Evolutionary conservation across 2,888 invertebrate genomes (phyloP).

Genomic region (Linnaemya tessellans): DNA sequence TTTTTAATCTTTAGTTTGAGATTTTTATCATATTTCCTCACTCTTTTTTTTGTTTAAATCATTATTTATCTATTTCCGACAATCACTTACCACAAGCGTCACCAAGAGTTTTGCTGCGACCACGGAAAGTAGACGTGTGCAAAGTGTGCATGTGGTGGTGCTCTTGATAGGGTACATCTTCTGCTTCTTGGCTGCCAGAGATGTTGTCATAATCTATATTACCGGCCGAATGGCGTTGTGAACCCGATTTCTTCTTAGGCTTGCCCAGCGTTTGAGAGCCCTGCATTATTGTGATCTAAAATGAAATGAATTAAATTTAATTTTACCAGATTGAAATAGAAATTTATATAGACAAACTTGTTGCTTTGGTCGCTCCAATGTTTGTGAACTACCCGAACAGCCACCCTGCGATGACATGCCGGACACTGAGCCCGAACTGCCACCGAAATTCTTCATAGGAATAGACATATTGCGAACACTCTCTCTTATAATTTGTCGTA

Average conservation of each 20-base stretch:
- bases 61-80: background rate
- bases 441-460: slow-evolving; percentile 89
- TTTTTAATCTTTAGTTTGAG: too few species aligned
- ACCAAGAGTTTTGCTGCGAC: slow-evolving; percentile 95
- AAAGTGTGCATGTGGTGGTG: slow-evolving; percentile 78
- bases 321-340: too few species aligned
- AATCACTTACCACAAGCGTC: slow-evolving; percentile 88
- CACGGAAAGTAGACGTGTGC: slow-evolving; percentile 86
- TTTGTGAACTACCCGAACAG: slow-evolving; percentile 85
- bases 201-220: slow-evolving; percentile 93
- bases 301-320: background rate
- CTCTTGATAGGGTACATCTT: slow-evolving; percentile 84
- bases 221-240: slow-evolving; percentile 91
- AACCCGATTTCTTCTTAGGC: slow-evolving; percentile 89
- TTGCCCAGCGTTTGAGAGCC: slow-evolving; percentile 93
- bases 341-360: too few species aligned
- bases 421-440: slow-evolving; percentile 84
- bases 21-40: background rate
- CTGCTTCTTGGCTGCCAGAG: slow-evolving; percentile 90
- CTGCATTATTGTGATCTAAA: slow-evolving; percentile 87
- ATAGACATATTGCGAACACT: slow-evolving; percentile 98
- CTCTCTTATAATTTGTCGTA: slow-evolving; percentile 97
- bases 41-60: background rate
- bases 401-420: slow-evolving; percentile 83
- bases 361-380: slow-evolving; percentile 87